Evolutionary conservation across 2,888 invertebrate genomes (phyloP).

Genomic region (Drosophila pseudotakahashii): DNA sequence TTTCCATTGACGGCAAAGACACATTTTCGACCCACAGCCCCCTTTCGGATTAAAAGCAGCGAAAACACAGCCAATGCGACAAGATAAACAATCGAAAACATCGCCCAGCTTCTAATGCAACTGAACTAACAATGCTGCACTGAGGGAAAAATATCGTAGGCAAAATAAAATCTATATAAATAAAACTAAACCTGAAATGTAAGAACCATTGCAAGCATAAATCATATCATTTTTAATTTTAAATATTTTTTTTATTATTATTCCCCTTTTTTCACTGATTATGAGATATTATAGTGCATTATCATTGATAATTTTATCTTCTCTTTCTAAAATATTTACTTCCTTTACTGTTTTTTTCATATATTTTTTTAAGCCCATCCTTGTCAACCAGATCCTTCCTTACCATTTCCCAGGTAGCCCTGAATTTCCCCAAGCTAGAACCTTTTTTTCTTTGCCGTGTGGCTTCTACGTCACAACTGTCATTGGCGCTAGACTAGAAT

Average conservation of each 20-base stretch:
- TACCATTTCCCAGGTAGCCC: not conserved
- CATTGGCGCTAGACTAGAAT: conserved; percentile 49
- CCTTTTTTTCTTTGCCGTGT: conserved; percentile 4
- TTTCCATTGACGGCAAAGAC: conserved; percentile 38
- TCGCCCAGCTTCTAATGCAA: conserved; percentile 18
- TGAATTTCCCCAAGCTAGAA: not conserved
- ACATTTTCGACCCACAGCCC: conserved; percentile 44
- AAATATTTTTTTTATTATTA: too few species aligned
- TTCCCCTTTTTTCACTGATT: too few species aligned
- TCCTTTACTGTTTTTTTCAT: too few species aligned
- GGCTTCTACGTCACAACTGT: conserved; percentile 62
- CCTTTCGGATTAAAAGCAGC: conserved; percentile 27
- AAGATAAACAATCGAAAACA: conserved; percentile 51
- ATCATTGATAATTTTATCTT: too few species aligned
- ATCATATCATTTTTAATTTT: too few species aligned
- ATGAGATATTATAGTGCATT: too few species aligned
- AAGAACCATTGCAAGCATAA: not conserved
- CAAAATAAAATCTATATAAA: too few species aligned
- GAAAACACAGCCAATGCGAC: conserved; percentile 23
- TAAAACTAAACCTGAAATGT: too few species aligned
- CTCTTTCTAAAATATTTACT: too few species aligned
- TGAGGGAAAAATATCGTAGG: not conserved
- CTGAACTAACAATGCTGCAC: conserved; percentile 9
- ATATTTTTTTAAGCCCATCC: too few species aligned
- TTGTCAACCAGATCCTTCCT: too few species aligned